Evolutionary conservation across 2,113 vertebrate species (phyloP), one percentile per base, ranked within the genome.

Genomic region (Australoheros scitulus): DNA sequence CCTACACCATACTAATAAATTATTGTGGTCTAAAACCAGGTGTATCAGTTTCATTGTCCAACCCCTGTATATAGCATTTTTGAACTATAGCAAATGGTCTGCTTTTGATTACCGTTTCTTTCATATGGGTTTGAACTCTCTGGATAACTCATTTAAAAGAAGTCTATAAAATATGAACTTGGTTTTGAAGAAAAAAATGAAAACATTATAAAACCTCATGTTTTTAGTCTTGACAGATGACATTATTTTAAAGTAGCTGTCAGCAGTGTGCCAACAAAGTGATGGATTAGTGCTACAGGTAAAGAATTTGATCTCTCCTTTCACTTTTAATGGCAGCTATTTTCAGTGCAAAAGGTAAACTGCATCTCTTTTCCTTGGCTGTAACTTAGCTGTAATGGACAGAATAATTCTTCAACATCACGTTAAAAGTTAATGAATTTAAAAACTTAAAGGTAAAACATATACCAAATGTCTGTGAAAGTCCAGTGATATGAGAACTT

Each of bases 231-330:
- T 89, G 91, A 89, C 87, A 82, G 87, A 79, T 70, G 83, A 79
- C 83, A 89, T 86, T 88, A 85, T 86, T 90, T 83, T 63, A 52
- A 70, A 85, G 87, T 72, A 72, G 81, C 89, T 88, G 91, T 84
- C 64, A 79, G 83, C 83, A 58, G 36, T 82, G 57, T 17, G 78
- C 85, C 81, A 82, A 58, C 64, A 38, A 3, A 2, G 50, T 91
- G 87, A 91, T 83, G 86, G 87, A 91, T 85, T 77, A 74, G 63
- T 47, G 78, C 81, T 22, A 57, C 84, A 82, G 75, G 83, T 87
- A 32, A 41, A 87, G 77, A 65, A 41, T n/a, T 77, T 55, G 3
- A 57, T 61, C 63, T 41, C 59, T 84, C 79, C 58, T 63, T 75
- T 14, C 57, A 89, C 81, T 80, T 58, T 82, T 61, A 34, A 43